A percentile compares a stretch with the other conserved stretches of the same genome.
phyloP scores from a whole-genome alignment of 1,140 invertebrate genomes.

The Cardiocondyla obscurior region DNA sequence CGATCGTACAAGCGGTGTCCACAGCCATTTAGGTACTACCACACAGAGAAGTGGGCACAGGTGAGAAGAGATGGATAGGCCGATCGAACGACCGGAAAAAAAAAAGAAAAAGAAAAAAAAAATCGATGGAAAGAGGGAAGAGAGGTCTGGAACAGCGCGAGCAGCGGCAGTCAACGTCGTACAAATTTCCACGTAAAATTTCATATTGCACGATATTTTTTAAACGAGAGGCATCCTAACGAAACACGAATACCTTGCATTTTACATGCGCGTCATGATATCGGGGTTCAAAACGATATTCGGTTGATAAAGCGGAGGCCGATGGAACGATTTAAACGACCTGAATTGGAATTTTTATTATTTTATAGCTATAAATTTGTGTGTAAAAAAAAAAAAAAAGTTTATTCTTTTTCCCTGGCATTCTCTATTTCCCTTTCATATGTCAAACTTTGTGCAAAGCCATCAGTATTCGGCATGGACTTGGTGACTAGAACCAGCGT shows the following conservation, averaged over 20 bases:
- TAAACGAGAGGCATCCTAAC: conserved; percentile 65
- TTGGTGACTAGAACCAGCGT: conserved; percentile 34
- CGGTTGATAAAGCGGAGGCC: conserved; percentile 55
- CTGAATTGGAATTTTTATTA: conserved; percentile 3
- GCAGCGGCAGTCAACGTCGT: conserved; percentile 85
- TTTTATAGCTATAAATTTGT: conserved; percentile 2
- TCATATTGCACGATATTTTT: conserved; percentile 28
- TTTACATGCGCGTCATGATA: conserved; percentile 8
- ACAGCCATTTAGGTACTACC: conserved; percentile 33
- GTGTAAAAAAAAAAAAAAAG: conserved; percentile 7
- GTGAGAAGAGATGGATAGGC: conserved; percentile 44
- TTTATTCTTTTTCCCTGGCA: conserved; percentile 3
- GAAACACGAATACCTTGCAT: neutral
- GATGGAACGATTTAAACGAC: conserved; percentile 64
- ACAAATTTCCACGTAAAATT: conserved; percentile 71
- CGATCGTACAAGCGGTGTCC: conserved; percentile 54
- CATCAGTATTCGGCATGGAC: neutral
- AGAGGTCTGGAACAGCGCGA: conserved; percentile 83
- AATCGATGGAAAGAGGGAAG: conserved; percentile 52
- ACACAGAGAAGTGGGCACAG: conserved; percentile 25
- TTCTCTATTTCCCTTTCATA: conserved; percentile 8
- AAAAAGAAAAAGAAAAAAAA: no score
- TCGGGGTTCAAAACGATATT: neutral
- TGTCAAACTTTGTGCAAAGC: neutral
- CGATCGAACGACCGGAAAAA: conserved; percentile 24